Evolutionary conservation across 1,140 invertebrate genomes (phyloP).

Genomic region (Zaprionus camerounensis): DNA sequence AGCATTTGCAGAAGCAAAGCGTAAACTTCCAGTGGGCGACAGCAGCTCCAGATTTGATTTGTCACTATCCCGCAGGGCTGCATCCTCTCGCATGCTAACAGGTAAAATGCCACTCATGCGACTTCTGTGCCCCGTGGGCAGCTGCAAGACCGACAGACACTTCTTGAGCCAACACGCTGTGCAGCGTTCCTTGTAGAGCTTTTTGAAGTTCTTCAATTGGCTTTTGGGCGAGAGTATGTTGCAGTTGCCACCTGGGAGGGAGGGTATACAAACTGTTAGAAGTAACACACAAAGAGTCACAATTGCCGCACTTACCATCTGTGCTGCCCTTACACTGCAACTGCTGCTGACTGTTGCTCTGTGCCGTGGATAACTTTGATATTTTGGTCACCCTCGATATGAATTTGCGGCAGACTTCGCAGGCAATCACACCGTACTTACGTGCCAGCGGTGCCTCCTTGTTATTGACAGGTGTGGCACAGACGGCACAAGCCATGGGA

Average conservation of each 20-base stretch:
- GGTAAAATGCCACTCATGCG: slow-evolving; percentile 88
- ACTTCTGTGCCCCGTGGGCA: slow-evolving; percentile 88
- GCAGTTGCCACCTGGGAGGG: slow-evolving; percentile 85
- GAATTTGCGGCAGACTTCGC: slow-evolving; percentile 94
- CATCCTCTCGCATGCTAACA: slow-evolving; percentile 67
- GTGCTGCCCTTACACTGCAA: slow-evolving; percentile 88
- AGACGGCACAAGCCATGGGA: slow-evolving; percentile 86
- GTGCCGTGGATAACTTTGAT: slow-evolving; percentile 59
- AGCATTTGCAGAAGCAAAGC: slow-evolving; percentile 30
- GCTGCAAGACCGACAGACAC: slow-evolving; percentile 91
- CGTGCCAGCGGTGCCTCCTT: slow-evolving; percentile 90
- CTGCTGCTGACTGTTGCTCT: slow-evolving; percentile 56
- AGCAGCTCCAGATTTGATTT: slow-evolving; percentile 51
- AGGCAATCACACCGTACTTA: slow-evolving; percentile 93
- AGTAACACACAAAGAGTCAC: neutral
- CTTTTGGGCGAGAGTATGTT: slow-evolving; percentile 89
- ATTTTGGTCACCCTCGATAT: slow-evolving; percentile 89
- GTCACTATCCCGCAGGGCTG: slow-evolving; percentile 45
- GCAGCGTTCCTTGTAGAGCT: slow-evolving; percentile 90
- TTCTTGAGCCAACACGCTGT: slow-evolving; percentile 95
- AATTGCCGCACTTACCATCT: slow-evolving; percentile 85
- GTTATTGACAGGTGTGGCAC: slow-evolving; percentile 90
- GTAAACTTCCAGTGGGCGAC: slow-evolving; percentile 58
- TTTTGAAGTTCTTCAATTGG: slow-evolving; percentile 89
- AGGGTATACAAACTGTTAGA: neutral